phyloP scores from a whole-genome alignment of 2,113 vertebrate species.

The Apus apus region DNA sequence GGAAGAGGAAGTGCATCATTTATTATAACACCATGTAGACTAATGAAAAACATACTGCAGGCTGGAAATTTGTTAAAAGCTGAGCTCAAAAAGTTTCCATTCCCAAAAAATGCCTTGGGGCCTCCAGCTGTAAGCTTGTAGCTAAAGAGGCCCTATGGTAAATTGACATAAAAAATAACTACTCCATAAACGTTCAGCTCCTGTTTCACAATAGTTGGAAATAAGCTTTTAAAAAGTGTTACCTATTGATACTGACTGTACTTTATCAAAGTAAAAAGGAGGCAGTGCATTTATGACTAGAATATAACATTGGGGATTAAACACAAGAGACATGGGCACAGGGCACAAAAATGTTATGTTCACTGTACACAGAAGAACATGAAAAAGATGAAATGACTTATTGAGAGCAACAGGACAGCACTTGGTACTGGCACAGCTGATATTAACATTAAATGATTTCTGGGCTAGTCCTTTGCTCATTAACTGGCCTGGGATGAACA shows the following conservation, averaged over 20 bases:
- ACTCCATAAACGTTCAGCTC: constrained; percentile 42
- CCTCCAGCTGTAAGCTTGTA: constrained; percentile 19
- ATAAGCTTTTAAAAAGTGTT: not conserved
- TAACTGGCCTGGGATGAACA: not conserved
- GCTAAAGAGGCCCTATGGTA: constrained; percentile 54
- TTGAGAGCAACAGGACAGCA: not conserved
- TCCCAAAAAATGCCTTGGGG: constrained; percentile 26
- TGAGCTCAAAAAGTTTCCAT: constrained; percentile 51
- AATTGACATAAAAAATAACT: constrained; percentile 56
- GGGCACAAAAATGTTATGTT: not conserved
- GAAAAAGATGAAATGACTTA: not conserved
- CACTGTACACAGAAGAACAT: not conserved
- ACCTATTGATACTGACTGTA: not conserved
- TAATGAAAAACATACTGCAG: constrained; percentile 62
- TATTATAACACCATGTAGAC: constrained; percentile 55
- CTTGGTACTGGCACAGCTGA: not conserved
- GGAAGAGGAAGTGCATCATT: constrained; percentile 66
- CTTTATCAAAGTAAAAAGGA: not conserved
- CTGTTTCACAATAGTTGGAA: constrained; percentile 44
- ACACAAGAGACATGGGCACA: not conserved
- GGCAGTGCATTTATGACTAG: not conserved
- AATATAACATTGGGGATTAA: not conserved
- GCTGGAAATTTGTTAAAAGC: constrained; percentile 63
- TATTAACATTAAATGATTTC: not conserved
- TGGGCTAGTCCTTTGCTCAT: not conserved